These are phyloP conservation scores for Xanthorhoe designata DNA, from an alignment of 2,888 invertebrate species.

Conservation along the genomic window DNA sequence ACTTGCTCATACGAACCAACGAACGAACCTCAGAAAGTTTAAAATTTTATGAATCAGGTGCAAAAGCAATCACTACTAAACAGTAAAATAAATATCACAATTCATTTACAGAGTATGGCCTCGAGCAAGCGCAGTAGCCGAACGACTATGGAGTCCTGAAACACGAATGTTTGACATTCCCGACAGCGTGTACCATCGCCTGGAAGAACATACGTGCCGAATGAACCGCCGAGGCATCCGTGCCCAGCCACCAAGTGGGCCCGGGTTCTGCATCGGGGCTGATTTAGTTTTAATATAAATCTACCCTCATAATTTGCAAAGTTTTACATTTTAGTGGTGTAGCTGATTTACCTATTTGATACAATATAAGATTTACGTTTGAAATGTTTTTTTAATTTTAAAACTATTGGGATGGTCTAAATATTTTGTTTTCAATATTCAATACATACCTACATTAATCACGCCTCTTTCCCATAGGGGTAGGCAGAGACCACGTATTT, in stretches of 20 bases:
- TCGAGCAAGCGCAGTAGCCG: constrained; percentile 93
- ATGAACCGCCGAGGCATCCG: constrained; percentile 88
- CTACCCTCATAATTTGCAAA: not conserved
- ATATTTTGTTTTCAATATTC: no score
- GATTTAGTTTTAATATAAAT: constrained; percentile 12
- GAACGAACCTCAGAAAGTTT: no score
- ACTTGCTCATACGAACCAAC: no score
- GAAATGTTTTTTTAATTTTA: not conserved
- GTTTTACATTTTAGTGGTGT: not conserved
- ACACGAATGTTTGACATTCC: constrained; percentile 41
- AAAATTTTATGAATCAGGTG: no score
- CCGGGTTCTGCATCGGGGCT: constrained; percentile 76
- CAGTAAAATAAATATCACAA: no score
- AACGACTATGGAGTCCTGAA: constrained; percentile 77
- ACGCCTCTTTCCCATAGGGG: no score
- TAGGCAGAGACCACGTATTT: no score
- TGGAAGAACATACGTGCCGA: constrained; percentile 34
- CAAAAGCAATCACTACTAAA: no score
- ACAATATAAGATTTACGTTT: constrained; percentile 7
- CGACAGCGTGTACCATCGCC: constrained; percentile 54
- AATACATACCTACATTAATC: no score
- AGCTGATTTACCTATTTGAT: constrained; percentile 5
- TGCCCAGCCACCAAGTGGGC: constrained; percentile 89
- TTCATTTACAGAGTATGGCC: constrained; percentile 93
- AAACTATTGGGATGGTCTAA: not conserved